Evolutionary conservation across 2,888 invertebrate genomes (phyloP).

Genomic region (Cryptus viduatorius): DNA sequence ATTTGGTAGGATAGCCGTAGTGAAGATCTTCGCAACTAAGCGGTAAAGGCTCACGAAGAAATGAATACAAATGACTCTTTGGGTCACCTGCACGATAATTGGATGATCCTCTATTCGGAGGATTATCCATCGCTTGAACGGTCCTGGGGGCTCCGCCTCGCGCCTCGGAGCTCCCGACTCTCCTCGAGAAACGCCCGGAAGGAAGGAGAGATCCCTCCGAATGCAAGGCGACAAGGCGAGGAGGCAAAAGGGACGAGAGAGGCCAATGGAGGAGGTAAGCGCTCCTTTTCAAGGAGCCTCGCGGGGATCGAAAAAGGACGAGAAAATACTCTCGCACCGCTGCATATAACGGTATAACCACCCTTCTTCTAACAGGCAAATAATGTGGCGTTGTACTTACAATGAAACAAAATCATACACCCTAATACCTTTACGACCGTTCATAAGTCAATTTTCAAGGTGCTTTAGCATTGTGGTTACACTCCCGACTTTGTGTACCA

Average conservation of each 20-base stretch:
- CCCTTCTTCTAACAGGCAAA: conserved; percentile 74
- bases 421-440: conserved; percentile 77
- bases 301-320: conserved; percentile 63
- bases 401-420: conserved; percentile 76
- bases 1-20: conserved; percentile 26
- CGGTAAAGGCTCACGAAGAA: conserved; percentile 70
- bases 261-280: conserved; percentile 32
- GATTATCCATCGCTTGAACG: conserved; percentile 79
- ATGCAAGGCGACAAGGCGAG: conserved; percentile 40
- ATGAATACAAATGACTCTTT: conserved; percentile 81
- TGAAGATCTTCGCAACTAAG: conserved; percentile 60
- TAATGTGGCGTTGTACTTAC: conserved; percentile 78
- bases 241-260: conserved; percentile 14
- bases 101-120: conserved; percentile 80
- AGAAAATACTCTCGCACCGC: conserved; percentile 73
- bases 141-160: conserved; percentile 69
- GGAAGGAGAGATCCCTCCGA: conserved; percentile 40
- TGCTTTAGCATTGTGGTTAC: conserved; percentile 44
- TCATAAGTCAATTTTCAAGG: conserved; percentile 68
- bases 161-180: conserved; percentile 49
- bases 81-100: conserved; percentile 81
- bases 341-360: conserved; percentile 70
- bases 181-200: conserved; percentile 68
- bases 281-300: conserved; percentile 72
- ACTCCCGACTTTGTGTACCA: conserved; percentile 23